A percentile compares a stretch with the other conserved stretches of the same genome.
Evolutionary conservation across 2,113 vertebrate genomes (phyloP).

Genomic region (Tor tambroides): DNA sequence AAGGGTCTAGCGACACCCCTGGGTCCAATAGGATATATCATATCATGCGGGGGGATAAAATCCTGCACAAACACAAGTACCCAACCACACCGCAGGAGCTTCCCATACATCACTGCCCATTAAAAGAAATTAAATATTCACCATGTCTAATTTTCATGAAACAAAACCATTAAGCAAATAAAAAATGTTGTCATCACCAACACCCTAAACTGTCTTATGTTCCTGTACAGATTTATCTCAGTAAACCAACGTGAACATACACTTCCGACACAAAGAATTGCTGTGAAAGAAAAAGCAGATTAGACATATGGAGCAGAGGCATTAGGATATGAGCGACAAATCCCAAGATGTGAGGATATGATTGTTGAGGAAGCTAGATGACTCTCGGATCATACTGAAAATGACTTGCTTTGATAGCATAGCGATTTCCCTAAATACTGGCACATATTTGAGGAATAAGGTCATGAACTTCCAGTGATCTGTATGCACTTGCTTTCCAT

Average conservation of each 20-base stretch:
- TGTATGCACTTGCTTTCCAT: not conserved
- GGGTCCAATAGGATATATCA: not conserved
- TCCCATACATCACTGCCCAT: not conserved
- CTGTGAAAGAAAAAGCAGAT: not conserved
- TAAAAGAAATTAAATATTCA: not conserved
- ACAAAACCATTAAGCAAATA: not conserved
- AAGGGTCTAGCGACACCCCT: not conserved
- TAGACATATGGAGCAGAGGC: constrained; percentile 28
- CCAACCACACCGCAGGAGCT: not conserved
- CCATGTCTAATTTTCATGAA: not conserved
- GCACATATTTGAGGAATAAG: constrained; percentile 43
- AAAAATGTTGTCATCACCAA: not conserved
- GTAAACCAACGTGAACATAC: not conserved
- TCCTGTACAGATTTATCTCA: not conserved
- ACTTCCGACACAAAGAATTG: not conserved
- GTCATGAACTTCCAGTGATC: constrained; percentile 10
- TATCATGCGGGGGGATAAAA: not conserved
- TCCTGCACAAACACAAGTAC: not conserved
- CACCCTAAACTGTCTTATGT: not conserved
- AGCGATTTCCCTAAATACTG: constrained; percentile 28
- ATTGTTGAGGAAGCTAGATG: constrained; percentile 8
- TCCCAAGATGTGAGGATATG: not conserved
- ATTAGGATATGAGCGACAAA: constrained; percentile 8
- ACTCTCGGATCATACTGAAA: not conserved
- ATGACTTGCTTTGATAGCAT: constrained; percentile 10